Conservation (phyloP, 2,113 vertebrate species). For the Chionomys nivalis region DNA sequence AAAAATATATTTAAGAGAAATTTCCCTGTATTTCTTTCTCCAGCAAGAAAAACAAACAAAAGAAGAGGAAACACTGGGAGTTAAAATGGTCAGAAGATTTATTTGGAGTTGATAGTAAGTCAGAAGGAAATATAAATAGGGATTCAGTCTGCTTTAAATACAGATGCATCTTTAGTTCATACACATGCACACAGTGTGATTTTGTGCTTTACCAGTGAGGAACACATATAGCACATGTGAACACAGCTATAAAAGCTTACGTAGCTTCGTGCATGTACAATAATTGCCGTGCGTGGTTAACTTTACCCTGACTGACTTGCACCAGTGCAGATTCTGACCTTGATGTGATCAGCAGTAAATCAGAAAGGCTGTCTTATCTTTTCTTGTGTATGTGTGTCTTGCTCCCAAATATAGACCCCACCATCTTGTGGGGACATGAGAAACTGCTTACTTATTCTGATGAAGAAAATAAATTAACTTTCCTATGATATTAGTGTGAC, state of each 20-base stretch:
- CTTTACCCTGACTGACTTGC: slow-evolving; percentile 40
- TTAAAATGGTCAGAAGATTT: slow-evolving; percentile 18
- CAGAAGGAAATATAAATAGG: slow-evolving; percentile 34
- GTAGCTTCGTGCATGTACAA: not conserved
- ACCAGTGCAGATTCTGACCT: slow-evolving; percentile 4
- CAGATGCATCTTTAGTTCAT: not conserved
- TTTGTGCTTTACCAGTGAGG: slow-evolving; percentile 10
- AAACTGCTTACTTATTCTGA: slow-evolving; percentile 67
- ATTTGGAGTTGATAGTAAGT: slow-evolving; percentile 55
- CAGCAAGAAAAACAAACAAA: slow-evolving; percentile 21
- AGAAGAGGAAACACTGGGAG: not conserved
- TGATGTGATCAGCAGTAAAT: slow-evolving; percentile 33
- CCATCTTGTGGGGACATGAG: slow-evolving; percentile 20
- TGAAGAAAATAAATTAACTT: slow-evolving; percentile 65
- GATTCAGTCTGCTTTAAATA: slow-evolving; percentile 39
- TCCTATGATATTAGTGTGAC: slow-evolving; percentile 27
- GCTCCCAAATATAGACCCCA: slow-evolving; percentile 10
- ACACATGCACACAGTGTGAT: not conserved
- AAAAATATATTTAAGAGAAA: slow-evolving; percentile 49
- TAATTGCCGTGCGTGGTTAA: slow-evolving; percentile 33
- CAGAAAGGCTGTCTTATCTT: slow-evolving; percentile 11
- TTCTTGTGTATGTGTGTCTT: not conserved
- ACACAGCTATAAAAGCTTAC: not conserved
- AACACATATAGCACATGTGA: not conserved
- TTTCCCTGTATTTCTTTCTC: slow-evolving; percentile 30